Evolutionary conservation across 2,797 vertebrate species (phyloP), one percentile per base, ranked within the genome.

Genomic region (Coregonus sp.): DNA sequence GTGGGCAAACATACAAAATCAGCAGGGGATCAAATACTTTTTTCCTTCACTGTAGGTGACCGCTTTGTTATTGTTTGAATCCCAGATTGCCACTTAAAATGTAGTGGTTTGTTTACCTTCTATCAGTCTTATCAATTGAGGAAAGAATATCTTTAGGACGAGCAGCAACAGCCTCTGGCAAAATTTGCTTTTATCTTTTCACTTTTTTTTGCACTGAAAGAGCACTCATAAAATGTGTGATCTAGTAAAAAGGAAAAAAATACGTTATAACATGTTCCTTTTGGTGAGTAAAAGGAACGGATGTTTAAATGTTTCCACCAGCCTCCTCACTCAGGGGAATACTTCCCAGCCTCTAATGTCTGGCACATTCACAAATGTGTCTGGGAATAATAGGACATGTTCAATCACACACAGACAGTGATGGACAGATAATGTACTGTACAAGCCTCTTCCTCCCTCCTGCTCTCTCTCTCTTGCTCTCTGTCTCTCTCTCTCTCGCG

Each of bases 291-390:
- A 70, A 70, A 25, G 50, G 6, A 52, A 14, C 14, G 50, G 47
- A 47, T 25, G 25, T 20, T 16, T 29, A 20, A 52, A 51, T 47
- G 40, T 47, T 47, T 29, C 12, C 37, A 16, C 9, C 20, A 14
- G 9, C 9, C 69, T 52, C 14, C 18, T 25, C 40, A 71, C 70
- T 47, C 20, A 50, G 4, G 68, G 68, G 40, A 70, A 70, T 11
- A n/a, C 6, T 50, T 11, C 2, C 37, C 18, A 50, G n/a, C 37
- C 37, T 50, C n/a, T 16, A 4, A 40, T 69, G 74, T 40, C 66
- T 76, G 12, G 51, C 66, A 56, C 66, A 54, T 69, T 31, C 40
- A n/a, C 40, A 35, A 29, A 70, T 20, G 66, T 76, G 51, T 56
- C 31, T 3, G 29, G 29, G 9, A 50, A 37, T 12, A 50, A 37